Evolutionary conservation across 2,888 invertebrate genomes (phyloP), one percentile per base, ranked within the genome.

Genomic region (Smittia aterrima): DNA sequence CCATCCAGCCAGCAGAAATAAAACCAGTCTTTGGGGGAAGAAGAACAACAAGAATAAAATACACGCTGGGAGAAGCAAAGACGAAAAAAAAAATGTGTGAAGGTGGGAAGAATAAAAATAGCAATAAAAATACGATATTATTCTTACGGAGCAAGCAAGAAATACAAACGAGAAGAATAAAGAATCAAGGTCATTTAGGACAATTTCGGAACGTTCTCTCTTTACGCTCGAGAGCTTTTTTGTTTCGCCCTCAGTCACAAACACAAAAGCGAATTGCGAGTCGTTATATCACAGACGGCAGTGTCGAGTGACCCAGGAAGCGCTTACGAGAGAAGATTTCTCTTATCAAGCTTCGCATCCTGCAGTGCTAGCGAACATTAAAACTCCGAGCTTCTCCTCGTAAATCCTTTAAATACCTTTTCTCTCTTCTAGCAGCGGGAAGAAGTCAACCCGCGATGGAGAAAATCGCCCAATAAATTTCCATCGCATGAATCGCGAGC

Each of bases 141-240:
- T 58, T 58, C 58, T 58, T 58, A n/a, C 13, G 47, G 47, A 47
- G 47, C 66, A 16, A 6, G 47, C 32, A 22, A 67, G 47, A n/a
- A 1, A n/a, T n/a, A n/a, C n/a, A 40, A 66, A 66, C 4, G 20
- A 68, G n/a, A 24, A n/a, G 13, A n/a, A n/a, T n/a, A 68, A 71
- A 71, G 70, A 71, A 71, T 54, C 70, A 71, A 71, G 70, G 70
- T 71, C 70, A 71, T 54, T 71, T 54, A 71, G 70, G 70, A 71
- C 70, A 54, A 71, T 71, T 70, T 54, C 7, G 58, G 58, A 58
- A 58, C 24, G 58, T 18, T 22, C 20, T 22, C 38, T 47, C 47
- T 41, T 68, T 68, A 68, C 68, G 38, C 68, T 47, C 41, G 68
- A 47, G 20, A 47, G 68, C 66, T 66, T 66, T 32, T 40, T 40